Evolutionary conservation across 2,113 vertebrate species (phyloP).

Genomic region (crab-eating macaque (Macaca fascicularis)): DNA sequence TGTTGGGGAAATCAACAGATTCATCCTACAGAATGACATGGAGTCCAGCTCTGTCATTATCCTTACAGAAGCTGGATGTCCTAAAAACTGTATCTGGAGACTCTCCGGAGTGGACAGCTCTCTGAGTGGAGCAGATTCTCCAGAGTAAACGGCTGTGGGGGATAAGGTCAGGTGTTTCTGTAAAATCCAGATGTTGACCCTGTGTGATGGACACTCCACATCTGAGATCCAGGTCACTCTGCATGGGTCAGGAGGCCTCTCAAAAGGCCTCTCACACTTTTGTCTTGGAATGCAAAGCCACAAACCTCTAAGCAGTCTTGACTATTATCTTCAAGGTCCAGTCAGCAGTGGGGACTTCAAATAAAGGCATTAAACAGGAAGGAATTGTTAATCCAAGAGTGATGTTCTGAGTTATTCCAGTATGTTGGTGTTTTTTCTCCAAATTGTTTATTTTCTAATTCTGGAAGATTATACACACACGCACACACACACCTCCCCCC

Average conservation of each 20-base stretch:
- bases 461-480: not conserved
- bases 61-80: not conserved
- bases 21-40: not conserved
- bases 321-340: not conserved
- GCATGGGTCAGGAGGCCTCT: not conserved
- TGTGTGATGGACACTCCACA: not conserved
- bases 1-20: not conserved
- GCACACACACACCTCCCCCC: not conserved
- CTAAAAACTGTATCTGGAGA: not conserved
- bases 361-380: not conserved
- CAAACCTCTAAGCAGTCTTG: not conserved
- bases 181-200: not conserved
- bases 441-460: constrained; percentile 8
- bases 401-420: not conserved
- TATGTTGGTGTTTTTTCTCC: not conserved
- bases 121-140: not conserved
- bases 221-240: not conserved
- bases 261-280: not conserved
- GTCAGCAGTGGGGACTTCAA: not conserved
- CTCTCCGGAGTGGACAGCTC: not conserved
- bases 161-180: not conserved
- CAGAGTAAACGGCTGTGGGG: not conserved
- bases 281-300: not conserved
- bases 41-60: not conserved
- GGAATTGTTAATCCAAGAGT: not conserved